phyloP scores from a whole-genome alignment of 2,888 invertebrate species.

The Drosophila nigricruria region DNA sequence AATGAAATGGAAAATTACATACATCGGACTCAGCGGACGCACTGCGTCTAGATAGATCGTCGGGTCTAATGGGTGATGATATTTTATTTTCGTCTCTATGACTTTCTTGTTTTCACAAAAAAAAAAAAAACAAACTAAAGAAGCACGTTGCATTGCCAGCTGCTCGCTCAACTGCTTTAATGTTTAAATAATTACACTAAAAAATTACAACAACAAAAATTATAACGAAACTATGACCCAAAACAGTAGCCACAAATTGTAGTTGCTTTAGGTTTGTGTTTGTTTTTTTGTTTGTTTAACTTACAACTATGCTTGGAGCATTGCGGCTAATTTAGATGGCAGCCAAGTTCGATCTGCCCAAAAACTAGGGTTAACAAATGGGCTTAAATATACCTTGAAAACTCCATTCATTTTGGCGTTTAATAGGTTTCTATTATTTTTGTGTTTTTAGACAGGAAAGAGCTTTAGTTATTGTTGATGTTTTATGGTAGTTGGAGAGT shows the following conservation, averaged over 20 bases:
- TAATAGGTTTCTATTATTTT: conserved; percentile 6
- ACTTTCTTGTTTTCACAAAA: conserved; percentile 71
- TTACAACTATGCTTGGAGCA: conserved; percentile 8
- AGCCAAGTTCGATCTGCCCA: conserved; percentile 1
- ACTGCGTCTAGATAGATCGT: conserved; percentile 14
- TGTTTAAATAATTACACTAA: conserved; percentile 77
- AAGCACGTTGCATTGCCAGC: conserved; percentile 32
- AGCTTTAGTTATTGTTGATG: not conserved
- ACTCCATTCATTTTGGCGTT: conserved; percentile 4
- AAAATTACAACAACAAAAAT: conserved; percentile 52
- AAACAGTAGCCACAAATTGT: conserved; percentile 32
- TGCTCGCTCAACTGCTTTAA: conserved; percentile 67
- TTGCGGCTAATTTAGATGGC: conserved; percentile 18
- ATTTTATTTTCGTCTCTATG: conserved; percentile 69
- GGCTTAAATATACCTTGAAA: not conserved
- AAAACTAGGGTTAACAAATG: conserved; percentile 34
- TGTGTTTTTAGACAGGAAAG: not conserved
- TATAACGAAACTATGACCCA: conserved; percentile 56
- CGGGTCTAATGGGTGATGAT: conserved; percentile 55
- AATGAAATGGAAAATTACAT: conserved; percentile 34
- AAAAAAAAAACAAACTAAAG: conserved; percentile 30
- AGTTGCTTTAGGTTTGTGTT: conserved; percentile 3
- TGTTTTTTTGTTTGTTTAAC: not conserved
- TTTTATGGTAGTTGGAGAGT: conserved; percentile 1
- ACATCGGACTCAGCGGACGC: conserved; percentile 8